These are phyloP conservation scores for Eptatretus burgeri DNA, from an alignment of 2,113 vertebrate species.

Conservation along the genomic window DNA sequence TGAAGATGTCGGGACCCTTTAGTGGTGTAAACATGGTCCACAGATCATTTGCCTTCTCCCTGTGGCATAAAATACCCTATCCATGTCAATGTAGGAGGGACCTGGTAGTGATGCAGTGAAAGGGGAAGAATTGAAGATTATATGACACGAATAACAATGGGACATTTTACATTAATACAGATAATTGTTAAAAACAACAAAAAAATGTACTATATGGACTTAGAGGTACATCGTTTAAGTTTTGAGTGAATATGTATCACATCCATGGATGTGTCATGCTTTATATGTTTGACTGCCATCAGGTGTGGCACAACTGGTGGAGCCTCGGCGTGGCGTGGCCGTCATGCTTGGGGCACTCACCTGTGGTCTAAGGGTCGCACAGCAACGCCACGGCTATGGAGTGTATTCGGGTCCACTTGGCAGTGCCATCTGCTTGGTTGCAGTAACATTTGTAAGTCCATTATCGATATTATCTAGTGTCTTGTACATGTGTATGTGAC, in stretches of 20 bases:
- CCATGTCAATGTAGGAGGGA: no score
- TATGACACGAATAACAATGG: no score
- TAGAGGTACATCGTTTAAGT: background rate
- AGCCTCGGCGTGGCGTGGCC: slow-evolving; percentile 50
- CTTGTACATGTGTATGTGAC: background rate
- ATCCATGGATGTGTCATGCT: background rate
- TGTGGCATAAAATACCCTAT: no score
- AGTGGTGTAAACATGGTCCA: no score
- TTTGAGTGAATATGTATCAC: background rate
- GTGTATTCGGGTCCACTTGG: slow-evolving; percentile 77
- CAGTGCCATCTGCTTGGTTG: slow-evolving; percentile 48
- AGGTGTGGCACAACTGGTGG: slow-evolving; percentile 77
- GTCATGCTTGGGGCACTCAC: slow-evolving; percentile 69
- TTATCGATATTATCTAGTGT: background rate
- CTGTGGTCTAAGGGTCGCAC: slow-evolving; percentile 49
- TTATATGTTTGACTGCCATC: background rate
- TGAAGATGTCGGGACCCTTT: no score
- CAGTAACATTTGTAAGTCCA: slow-evolving; percentile 46
- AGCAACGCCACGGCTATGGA: slow-evolving; percentile 63
- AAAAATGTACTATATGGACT: background rate
- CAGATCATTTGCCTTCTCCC: no score
- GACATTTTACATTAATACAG: no score
- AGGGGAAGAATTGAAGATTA: no score
- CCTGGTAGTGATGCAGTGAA: no score
- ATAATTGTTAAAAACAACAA: background rate